These are phyloP conservation scores for Coregonus ussuriensis DNA, from an alignment of 2,797 vertebrate species.

Conservation along the genomic window DNA sequence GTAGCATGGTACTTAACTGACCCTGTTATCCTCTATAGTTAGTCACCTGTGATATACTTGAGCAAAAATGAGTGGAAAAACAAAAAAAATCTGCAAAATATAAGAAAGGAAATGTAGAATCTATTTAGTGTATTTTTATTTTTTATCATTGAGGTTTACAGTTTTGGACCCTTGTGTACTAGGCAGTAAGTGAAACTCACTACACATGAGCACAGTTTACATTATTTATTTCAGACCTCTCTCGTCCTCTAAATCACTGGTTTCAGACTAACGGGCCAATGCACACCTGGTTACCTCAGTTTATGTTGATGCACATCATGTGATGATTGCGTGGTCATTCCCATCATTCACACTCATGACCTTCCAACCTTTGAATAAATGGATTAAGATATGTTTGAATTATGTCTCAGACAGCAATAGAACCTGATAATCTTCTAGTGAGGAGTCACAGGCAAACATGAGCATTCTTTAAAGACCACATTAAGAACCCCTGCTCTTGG, in stretches of 20 bases:
- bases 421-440: conserved; percentile 24
- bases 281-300: conserved; percentile 72
- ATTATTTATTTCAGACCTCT: conserved; percentile 72
- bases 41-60: conserved; percentile 73
- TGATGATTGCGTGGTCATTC: conserved; percentile 50
- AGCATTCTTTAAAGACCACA: conserved; percentile 25
- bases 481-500: neutral
- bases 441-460: conserved; percentile 15
- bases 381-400: conserved; percentile 34
- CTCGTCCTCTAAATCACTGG: conserved; percentile 63
- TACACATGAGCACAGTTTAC: conserved; percentile 71
- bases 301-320: conserved; percentile 68
- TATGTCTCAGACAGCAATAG: conserved; percentile 31
- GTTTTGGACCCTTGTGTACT: conserved; percentile 68
- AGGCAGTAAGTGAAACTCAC: conserved; percentile 61
- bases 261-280: conserved; percentile 64
- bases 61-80: conserved; percentile 74
- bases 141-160: conserved; percentile 72
- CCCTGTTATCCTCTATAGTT: conserved; percentile 75
- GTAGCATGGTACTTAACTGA: conserved; percentile 83
- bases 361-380: conserved; percentile 37
- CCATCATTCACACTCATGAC: conserved; percentile 48
- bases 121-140: conserved; percentile 62
- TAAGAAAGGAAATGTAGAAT: conserved; percentile 65
- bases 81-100: conserved; percentile 70